Conservation (phyloP, 2,888 invertebrate species). For the Lepidocyrtinus sp. region DNA sequence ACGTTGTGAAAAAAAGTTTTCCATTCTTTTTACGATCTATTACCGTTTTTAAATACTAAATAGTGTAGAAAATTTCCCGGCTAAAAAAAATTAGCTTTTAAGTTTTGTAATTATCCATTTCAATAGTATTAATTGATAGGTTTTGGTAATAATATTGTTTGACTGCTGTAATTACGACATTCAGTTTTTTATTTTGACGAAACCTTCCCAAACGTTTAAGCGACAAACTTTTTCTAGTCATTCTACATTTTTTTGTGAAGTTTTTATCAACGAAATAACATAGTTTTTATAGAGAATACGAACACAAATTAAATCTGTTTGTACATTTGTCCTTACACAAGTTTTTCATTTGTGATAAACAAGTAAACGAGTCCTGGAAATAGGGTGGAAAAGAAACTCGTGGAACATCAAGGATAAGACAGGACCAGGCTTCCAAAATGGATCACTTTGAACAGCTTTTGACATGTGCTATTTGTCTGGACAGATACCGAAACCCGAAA, state of each 20-base stretch:
- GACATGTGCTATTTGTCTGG: slow-evolving; percentile 96
- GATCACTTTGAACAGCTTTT: slow-evolving; percentile 97
- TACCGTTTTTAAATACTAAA: not conserved
- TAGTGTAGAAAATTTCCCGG: slow-evolving; percentile 20
- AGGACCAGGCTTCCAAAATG: slow-evolving; percentile 76
- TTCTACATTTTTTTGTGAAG: not conserved
- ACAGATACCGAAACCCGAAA: slow-evolving; percentile 98
- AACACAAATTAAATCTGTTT: not conserved
- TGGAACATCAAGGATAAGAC: not conserved
- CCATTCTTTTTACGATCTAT: not conserved
- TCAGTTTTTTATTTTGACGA: not conserved
- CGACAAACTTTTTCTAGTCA: not conserved
- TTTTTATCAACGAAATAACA: slow-evolving; percentile 14
- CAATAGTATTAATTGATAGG: not conserved
- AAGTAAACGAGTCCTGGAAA: slow-evolving; percentile 7
- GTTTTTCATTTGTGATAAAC: slow-evolving; percentile 29
- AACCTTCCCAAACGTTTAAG: not conserved
- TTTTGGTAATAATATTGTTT: not conserved
- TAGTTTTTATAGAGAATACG: slow-evolving; percentile 27
- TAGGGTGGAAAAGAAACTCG: not conserved
- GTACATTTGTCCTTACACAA: slow-evolving; percentile 10
- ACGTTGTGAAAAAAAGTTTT: slow-evolving; percentile 27
- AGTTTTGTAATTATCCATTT: not conserved
- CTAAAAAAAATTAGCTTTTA: slow-evolving; percentile 3
- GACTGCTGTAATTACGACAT: not conserved